Base-by-base conservation (phyloP, 2,888 invertebrate species). In the Lacanobia wlatinum region DNA sequence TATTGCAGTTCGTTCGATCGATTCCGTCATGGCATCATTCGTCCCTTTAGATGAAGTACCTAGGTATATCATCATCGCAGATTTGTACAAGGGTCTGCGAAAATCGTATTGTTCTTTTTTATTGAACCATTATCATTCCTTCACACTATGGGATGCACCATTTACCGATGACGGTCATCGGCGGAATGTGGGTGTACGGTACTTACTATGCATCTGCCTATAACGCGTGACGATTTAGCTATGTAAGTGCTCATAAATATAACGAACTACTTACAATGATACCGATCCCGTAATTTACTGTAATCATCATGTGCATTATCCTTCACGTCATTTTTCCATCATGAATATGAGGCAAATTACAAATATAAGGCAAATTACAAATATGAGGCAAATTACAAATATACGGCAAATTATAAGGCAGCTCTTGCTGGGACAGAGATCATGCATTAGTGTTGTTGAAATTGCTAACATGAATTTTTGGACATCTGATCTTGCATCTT, bases 211-310 rank as follows among this genome's bases (percentile, higher is more conserved):
- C 34, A 75, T 62, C 61, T 77, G 53, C 53, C 50, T 64, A 61
- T 50, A 40, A 61, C 55, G 77, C 80, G 63, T 77, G 80, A 63
- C 55, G 59, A 28, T 76, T 58, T 28, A 61, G 58, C 46, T n/a
- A 78, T 28, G 34, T 50, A 60, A 71, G 56, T 62, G 46, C 61
- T 73, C 79, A 72, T 76, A 58, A 61, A 65, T 46, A 9, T 60
- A 63, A 50, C 43, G n/a, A 48, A 40, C 21, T 59, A 43, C 53
- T 34, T 55, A 46, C 18, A 28, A 55, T 72, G 74, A 74, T 63
- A 74, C 21, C 55, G 74, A 77, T 73, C 80, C 59, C 67, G 66
- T 59, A 73, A 73, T 73, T 79, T 53, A 46, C 52, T 72, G 10
- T 66, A 48, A 56, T 60, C 38, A 55, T 63, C 10, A 52, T 52